Percentiles rank a stretch among this genome's conserved stretches.
Evolutionary conservation across 2,888 invertebrate species (phyloP).

Genomic region (Lymantria dispar): DNA sequence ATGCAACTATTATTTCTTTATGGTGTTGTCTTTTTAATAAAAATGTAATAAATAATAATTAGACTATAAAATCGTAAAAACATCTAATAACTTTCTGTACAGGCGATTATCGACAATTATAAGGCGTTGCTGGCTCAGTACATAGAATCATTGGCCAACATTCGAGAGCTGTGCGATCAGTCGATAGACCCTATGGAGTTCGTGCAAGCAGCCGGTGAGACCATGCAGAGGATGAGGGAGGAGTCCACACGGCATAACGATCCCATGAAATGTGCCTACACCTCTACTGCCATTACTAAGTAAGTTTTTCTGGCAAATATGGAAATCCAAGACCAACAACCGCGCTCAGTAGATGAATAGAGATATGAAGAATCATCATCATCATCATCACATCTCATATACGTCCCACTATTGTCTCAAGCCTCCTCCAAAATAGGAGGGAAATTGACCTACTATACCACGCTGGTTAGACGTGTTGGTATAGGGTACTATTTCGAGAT

Average conservation of each 20-base stretch:
- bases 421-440: too few species aligned
- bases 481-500: too few species aligned
- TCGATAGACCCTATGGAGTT: conserved; percentile 97
- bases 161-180: conserved; percentile 95
- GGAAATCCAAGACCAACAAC: too few species aligned
- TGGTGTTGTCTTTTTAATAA: too few species aligned
- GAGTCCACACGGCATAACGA: conserved; percentile 49
- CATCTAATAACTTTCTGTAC: neutral
- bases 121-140: conserved; percentile 89
- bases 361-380: too few species aligned
- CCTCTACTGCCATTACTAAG: conserved; percentile 58
- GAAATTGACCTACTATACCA: too few species aligned
- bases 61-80: neutral
- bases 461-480: too few species aligned
- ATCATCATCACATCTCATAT: too few species aligned
- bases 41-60: too few species aligned
- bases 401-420: too few species aligned
- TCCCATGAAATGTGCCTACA: conserved; percentile 45
- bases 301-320: conserved; percentile 24
- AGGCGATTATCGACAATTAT: conserved; percentile 94
- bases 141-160: conserved; percentile 92
- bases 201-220: conserved; percentile 90
- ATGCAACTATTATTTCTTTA: too few species aligned
- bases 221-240: conserved; percentile 67
- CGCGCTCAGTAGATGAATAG: too few species aligned